phyloP scores from a whole-genome alignment of 2,797 vertebrate genomes.

The Morus bassanus region DNA sequence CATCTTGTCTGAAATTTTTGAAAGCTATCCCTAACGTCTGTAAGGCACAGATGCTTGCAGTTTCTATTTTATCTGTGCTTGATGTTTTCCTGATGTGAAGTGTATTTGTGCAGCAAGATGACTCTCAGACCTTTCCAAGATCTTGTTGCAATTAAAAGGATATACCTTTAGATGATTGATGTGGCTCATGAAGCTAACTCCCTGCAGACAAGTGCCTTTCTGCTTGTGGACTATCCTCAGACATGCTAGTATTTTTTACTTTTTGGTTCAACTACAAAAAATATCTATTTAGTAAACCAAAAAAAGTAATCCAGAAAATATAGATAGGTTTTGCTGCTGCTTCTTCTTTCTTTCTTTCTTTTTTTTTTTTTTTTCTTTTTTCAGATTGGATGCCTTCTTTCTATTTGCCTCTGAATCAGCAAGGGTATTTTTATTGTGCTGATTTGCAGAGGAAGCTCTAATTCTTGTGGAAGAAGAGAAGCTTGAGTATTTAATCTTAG shows the following conservation, averaged over 20 bases:
- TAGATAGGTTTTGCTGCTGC: background rate
- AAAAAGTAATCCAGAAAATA: background rate
- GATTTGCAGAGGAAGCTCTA: background rate
- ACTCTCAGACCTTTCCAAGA: background rate
- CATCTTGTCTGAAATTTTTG: slow-evolving; percentile 3
- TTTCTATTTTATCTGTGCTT: background rate
- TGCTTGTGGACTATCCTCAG: background rate
- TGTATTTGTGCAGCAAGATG: background rate
- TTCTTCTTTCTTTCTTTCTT: background rate
- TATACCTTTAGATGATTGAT: background rate
- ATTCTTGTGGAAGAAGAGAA: background rate
- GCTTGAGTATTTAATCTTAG: slow-evolving; percentile 3
- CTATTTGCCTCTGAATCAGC: background rate
- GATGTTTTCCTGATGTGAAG: background rate
- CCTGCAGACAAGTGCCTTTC: background rate
- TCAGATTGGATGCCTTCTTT: background rate
- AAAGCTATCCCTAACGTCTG: background rate
- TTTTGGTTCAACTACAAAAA: background rate
- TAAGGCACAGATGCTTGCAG: background rate
- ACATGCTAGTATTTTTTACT: background rate
- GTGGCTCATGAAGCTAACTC: background rate
- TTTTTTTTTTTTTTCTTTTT: background rate
- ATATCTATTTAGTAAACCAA: background rate
- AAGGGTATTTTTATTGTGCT: background rate
- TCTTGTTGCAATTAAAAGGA: slow-evolving; percentile 23